Evolutionary conservation across 2,113 vertebrate species (phyloP), one percentile per base, ranked within the genome.

Genomic region (Onychorhynchus coronatus): DNA sequence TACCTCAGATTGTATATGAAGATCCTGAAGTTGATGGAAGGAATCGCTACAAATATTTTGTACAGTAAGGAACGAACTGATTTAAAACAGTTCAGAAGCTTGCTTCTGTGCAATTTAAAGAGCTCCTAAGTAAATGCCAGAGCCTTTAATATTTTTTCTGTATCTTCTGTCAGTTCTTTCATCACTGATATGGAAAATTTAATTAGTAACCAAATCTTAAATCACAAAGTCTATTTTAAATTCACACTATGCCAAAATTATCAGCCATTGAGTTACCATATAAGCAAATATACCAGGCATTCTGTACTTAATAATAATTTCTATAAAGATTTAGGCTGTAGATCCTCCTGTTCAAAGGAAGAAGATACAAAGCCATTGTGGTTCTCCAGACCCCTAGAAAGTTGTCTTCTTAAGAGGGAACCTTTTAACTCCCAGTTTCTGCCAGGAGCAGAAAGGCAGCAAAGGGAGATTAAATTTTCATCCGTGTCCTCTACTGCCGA

Each of bases 1-100:
- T 96, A 44, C 93, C 96, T 88, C 81, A 35, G 73, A 93, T 97
- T 66, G 68, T 63, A 14, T 89, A 86, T 80, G 95, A 98, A 78
- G 97, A 98, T 91, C 97, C 94, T 58, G 96, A 97, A 56, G 95
- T 99, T 56, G 97, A 94, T 33, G 99, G 99, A 96, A 98, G 94
- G 66, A 98, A 99, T 97, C 98, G 98, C 75, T 99, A 98, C 97
- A 99, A 99, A 91, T 99, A 98, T 95, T 99, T 99, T 95, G 98
- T 98, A 94, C 93, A 94, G 99, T 99, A 98, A 89, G 98, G 91
- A 95, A n/a, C 8, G 3, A 93, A 53, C 39, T 84, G 39, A 50
- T 81, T 55, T 86, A 65, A 70, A 76, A 62, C 22, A 87, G n/a
- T 50, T 90, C 42, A 71, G 35, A 63, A 80, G 14, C 37, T 63